Evolutionary conservation across 2,888 invertebrate species (phyloP), one percentile per base, ranked within the genome.

Genomic region (Melieria picta): DNA sequence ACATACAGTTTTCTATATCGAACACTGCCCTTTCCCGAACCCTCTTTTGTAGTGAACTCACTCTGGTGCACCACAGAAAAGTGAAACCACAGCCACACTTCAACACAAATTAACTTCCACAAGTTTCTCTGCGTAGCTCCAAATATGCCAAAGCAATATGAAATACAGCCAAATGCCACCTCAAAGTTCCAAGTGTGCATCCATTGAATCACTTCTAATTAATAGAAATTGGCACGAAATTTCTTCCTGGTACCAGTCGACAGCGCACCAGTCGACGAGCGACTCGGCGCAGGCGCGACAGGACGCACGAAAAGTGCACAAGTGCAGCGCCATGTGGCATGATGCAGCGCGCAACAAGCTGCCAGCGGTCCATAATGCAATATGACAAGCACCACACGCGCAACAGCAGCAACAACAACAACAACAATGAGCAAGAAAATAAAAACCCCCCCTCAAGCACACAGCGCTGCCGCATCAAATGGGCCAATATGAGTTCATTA

Each of bases 371-470:
- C 50, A 61, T 81, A 81, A 81, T 82, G 78, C 79, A 82, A 81
- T 81, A 81, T 81, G 81, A 81, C 81, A 81, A 80, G 79, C 82
- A 79, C 81, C 81, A 81, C 81, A 82, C 81, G 81, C 79, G 80
- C 79, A 80, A 13, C 13, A 55, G 9, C 7, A 7, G 56, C 56
- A 1, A 67, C 42, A 52, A 61, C 67, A 67, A 50, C 11, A 57
- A 5, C 11, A 63, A 63, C 48, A 48, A 13, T 42, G 52, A 50
- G 46, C 30, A 55, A 55, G n/a, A 13, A 10, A 60, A n/a, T n/a
- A 43, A 60, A 60, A 60, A n/a, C 9, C 43, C 43, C 10, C 11
- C n/a, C 43, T 10, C 43, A 43, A 30, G 6, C 7, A 43, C 42
- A n/a, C 16, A 11, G 42, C 58, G 42, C 5, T 1, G 4, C 7